phyloP scores from a whole-genome alignment of 2,888 invertebrate species.

The Cepaea hortensis region DNA sequence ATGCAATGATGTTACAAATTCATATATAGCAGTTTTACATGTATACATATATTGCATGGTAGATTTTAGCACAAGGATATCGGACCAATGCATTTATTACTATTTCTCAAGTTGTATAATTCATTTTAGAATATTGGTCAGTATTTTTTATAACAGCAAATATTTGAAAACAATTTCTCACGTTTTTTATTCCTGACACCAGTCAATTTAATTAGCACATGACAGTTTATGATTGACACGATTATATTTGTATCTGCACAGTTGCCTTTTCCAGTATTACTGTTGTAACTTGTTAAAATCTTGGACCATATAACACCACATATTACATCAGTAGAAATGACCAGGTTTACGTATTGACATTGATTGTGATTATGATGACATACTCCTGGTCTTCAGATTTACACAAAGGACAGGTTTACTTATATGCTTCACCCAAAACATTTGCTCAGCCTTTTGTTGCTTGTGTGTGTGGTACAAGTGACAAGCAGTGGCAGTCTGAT shows the following conservation, averaged over 20 bases:
- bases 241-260: neutral
- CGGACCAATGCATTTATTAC: slow-evolving; percentile 14
- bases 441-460: too few species aligned
- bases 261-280: slow-evolving; percentile 4
- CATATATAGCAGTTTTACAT: slow-evolving; percentile 1
- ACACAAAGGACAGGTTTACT: too few species aligned
- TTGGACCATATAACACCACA: too few species aligned
- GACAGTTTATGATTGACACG: neutral
- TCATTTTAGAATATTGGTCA: neutral
- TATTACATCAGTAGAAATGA: too few species aligned
- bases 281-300: neutral
- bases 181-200: neutral
- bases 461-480: too few species aligned
- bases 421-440: too few species aligned
- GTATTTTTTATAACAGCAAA: neutral
- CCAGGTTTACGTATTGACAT: too few species aligned
- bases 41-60: neutral
- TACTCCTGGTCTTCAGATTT: too few species aligned
- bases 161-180: neutral
- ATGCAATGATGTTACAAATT: neutral
- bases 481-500: too few species aligned
- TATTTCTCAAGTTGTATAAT: neutral
- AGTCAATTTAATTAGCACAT: neutral
- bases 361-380: too few species aligned
- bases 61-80: neutral